Conservation (phyloP, 2,113 vertebrate species). For the rat (Rattus norvegicus) region DNA sequence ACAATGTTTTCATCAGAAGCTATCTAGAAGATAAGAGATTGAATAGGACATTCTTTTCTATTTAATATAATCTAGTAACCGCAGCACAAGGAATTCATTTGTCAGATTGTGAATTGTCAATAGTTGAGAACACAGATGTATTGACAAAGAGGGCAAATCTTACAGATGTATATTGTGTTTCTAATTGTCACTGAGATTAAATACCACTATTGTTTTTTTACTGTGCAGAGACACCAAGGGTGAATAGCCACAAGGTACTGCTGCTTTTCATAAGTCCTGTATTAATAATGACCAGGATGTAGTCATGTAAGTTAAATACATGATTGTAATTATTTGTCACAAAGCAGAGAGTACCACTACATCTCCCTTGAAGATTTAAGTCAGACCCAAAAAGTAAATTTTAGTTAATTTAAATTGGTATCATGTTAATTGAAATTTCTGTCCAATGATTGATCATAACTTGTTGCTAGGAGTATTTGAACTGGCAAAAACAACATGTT, state of each 20-base stretch:
- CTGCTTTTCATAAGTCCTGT: background rate
- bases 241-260: rapidly evolving
- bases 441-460: background rate
- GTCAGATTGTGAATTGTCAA: background rate
- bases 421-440: background rate
- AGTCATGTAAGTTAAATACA: background rate
- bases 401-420: background rate
- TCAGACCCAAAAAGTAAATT: background rate
- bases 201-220: rapidly evolving
- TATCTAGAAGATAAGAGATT: background rate
- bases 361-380: background rate
- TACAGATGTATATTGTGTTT: background rate
- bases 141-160: rapidly evolving
- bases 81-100: background rate
- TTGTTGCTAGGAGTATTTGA: background rate
- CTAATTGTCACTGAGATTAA: background rate
- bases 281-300: background rate
- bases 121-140: background rate
- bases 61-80: background rate
- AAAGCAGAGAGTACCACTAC: background rate
- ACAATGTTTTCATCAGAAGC: background rate
- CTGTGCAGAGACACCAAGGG: background rate
- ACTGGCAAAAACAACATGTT: background rate
- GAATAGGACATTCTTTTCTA: background rate
- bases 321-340: background rate